Evolutionary conservation across 2,888 invertebrate species (phyloP).

Genomic region (Neoitamus cyanurus): DNA sequence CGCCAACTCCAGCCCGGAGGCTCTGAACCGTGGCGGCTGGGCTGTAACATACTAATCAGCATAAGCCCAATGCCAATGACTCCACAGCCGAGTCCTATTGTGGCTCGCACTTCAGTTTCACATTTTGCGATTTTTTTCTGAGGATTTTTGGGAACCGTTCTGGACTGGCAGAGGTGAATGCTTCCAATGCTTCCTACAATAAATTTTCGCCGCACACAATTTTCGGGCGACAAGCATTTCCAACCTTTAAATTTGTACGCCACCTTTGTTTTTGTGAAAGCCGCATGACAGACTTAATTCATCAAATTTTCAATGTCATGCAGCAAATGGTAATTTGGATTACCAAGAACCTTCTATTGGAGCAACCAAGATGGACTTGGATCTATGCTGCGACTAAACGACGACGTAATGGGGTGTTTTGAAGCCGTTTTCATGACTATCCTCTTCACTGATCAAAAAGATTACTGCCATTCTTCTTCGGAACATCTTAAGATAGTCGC

Average conservation of each 20-base stretch:
- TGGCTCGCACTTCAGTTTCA: neutral
- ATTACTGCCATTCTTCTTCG: neutral
- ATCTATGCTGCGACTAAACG: neutral
- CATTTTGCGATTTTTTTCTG: neutral
- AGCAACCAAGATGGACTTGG: neutral
- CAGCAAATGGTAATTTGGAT: neutral
- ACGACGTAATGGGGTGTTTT: neutral
- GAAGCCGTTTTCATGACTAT: neutral
- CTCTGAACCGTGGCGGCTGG: conserved; percentile 27
- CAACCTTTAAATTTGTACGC: neutral
- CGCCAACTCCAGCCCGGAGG: neutral
- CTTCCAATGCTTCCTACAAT: conserved; percentile 4
- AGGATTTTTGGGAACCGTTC: neutral
- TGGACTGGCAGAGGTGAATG: neutral
- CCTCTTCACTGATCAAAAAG: neutral
- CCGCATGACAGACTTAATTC: conserved; percentile 45
- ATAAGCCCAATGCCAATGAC: conserved; percentile 53
- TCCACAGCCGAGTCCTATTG: conserved; percentile 7
- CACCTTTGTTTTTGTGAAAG: conserved; percentile 48
- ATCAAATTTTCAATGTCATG: conserved; percentile 44
- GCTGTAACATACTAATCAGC: neutral
- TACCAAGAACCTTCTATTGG: neutral
- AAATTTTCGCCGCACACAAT: neutral
- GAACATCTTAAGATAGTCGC: neutral
- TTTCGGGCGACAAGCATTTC: neutral